Conservation (phyloP, 2,888 invertebrate species). For the Adelognathus sp. region DNA sequence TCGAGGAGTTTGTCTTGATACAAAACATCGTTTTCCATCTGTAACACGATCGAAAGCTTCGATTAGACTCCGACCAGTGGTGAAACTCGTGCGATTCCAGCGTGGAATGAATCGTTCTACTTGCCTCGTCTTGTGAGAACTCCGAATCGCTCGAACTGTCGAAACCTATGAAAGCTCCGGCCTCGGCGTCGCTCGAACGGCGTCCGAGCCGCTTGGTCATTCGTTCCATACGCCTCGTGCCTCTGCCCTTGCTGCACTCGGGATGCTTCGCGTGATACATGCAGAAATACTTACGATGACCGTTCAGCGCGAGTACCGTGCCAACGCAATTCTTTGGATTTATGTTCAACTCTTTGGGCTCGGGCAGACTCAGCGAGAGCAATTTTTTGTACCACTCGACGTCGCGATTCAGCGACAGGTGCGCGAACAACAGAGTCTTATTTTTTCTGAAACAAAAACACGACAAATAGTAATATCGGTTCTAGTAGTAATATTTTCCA, state of each 20-base stretch:
- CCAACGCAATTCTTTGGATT: conserved; percentile 98
- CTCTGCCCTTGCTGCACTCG: conserved; percentile 85
- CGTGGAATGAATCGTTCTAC: too few relatives aligned
- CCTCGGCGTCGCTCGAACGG: conserved; percentile 85
- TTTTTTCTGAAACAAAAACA: conserved; percentile 85
- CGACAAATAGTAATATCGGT: too few relatives aligned
- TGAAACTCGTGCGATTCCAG: too few relatives aligned
- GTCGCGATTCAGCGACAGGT: conserved; percentile 95
- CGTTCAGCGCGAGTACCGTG: conserved; percentile 97
- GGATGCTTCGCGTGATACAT: conserved; percentile 99
- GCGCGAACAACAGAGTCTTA: conserved; percentile 97
- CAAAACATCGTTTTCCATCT: conserved; percentile 82
- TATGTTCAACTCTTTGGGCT: conserved; percentile 91
- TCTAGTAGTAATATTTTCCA: too few relatives aligned
- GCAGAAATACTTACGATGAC: conserved; percentile 98
- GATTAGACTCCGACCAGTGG: background rate
- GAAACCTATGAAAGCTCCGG: conserved; percentile 93
- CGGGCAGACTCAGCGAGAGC: conserved; percentile 92
- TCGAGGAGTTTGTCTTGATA: conserved; percentile 91
- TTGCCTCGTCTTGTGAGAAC: conserved; percentile 78
- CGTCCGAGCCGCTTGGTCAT: conserved; percentile 83
- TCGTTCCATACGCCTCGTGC: conserved; percentile 88
- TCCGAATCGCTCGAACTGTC: conserved; percentile 86
- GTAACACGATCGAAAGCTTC: conserved; percentile 54
- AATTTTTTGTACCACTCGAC: conserved; percentile 96